These are phyloP conservation scores for Drosophila picticornis DNA, from an alignment of 2,888 invertebrate species.

Conservation along the genomic window DNA sequence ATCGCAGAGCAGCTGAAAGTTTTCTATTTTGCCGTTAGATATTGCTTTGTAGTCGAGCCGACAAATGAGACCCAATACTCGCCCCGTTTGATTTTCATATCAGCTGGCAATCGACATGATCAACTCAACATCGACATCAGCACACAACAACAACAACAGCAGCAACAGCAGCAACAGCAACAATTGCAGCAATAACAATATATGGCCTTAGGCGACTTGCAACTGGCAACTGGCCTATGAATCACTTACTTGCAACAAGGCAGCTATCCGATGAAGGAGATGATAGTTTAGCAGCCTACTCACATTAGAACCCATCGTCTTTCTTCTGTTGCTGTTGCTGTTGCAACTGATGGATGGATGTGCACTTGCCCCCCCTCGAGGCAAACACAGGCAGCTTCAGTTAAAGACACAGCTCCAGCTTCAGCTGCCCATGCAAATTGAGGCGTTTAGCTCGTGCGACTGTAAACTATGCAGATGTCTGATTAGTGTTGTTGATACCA, in stretches of 20 bases:
- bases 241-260: constrained; percentile 63
- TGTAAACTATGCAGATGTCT: constrained; percentile 38
- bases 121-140: constrained; percentile 28
- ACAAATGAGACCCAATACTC: constrained; percentile 65
- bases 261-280: constrained; percentile 12
- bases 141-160: constrained; percentile 13
- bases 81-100: constrained; percentile 70
- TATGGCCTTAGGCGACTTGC: constrained; percentile 49
- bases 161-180: constrained; percentile 28
- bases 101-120: constrained; percentile 71
- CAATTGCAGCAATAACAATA: constrained; percentile 24
- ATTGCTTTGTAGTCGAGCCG: constrained; percentile 74
- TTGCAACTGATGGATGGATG: constrained; percentile 22
- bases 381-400: constrained; percentile 48
- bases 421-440: constrained; percentile 45
- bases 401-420: constrained; percentile 17
- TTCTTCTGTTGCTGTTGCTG: constrained; percentile 23
- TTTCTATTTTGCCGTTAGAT: constrained; percentile 71
- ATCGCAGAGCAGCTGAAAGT: constrained; percentile 32
- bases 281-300: constrained; percentile 26
- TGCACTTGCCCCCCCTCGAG: constrained; percentile 38
- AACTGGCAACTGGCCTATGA: constrained; percentile 60
- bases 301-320: constrained; percentile 30
- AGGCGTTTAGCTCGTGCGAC: constrained; percentile 47
- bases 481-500: constrained; percentile 41